Evolutionary conservation across 2,113 vertebrate species (phyloP).

Genomic region (Podocnemis expansa): DNA sequence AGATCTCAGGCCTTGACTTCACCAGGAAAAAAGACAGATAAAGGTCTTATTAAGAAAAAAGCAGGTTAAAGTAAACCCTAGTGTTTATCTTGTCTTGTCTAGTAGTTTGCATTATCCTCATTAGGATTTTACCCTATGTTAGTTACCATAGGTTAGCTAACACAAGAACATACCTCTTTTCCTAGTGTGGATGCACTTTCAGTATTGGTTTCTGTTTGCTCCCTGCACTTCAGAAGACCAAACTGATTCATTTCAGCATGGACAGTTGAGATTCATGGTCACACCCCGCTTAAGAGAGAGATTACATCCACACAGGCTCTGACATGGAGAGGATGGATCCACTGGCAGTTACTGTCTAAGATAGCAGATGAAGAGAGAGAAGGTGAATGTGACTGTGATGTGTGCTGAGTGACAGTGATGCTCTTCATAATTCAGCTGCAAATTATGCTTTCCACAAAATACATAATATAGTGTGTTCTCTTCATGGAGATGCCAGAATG

Average conservation of each 20-base stretch:
- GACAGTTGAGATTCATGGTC: background rate
- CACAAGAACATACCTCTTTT: too few relatives aligned
- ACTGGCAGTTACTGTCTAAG: background rate
- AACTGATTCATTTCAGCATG: too few relatives aligned
- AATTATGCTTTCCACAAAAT: background rate
- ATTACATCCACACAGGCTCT: fast-evolving
- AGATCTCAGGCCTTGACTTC: background rate
- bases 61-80: background rate
- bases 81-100: too few relatives aligned
- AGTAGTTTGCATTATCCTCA: too few relatives aligned
- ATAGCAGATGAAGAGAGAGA: background rate
- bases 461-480: too few relatives aligned
- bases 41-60: background rate
- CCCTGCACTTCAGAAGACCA: too few relatives aligned
- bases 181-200: too few relatives aligned
- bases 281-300: background rate
- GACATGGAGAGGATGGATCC: background rate
- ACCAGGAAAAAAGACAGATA: background rate
- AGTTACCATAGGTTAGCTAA: too few relatives aligned
- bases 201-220: too few relatives aligned
- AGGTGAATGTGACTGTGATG: background rate
- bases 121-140: too few relatives aligned
- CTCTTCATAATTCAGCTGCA: background rate
- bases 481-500: too few relatives aligned
- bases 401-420: background rate